Conservation (phyloP, 2,888 invertebrate genomes). For the Frankliniella fusca region DNA sequence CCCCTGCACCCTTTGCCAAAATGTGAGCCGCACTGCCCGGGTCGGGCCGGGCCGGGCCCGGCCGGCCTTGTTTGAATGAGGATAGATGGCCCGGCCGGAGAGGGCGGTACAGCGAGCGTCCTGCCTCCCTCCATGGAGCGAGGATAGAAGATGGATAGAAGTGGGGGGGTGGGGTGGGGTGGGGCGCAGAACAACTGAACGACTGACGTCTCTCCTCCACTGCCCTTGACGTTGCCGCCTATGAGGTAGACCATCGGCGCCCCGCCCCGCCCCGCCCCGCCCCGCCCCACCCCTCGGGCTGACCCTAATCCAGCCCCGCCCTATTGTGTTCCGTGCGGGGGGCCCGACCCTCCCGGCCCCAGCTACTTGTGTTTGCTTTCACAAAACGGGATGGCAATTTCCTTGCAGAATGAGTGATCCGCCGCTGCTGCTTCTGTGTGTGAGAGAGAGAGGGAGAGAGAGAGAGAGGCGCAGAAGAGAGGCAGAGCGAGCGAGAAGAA, state of each 20-base stretch:
- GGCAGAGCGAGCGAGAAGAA: no score
- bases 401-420: background rate
- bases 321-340: background rate
- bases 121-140: background rate
- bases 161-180: no score
- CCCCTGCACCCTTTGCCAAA: background rate
- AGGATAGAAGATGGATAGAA: no score
- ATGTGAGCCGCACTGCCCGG: no score
- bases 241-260: background rate
- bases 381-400: constrained; percentile 1
- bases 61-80: no score
- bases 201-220: no score
- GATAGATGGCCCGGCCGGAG: no score
- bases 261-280: background rate
- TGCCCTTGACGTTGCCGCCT: no score
- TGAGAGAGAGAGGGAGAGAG: background rate
- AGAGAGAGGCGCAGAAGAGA: no score
- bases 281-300: no score
- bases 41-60: no score
- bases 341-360: background rate
- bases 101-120: background rate
- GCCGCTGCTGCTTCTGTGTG: background rate
- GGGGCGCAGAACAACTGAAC: no score
- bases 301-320: background rate
- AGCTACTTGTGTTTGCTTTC: background rate